These are phyloP conservation scores for Arremon aurantiirostris DNA, from an alignment of 2,797 vertebrate genomes.

Conservation along the genomic window DNA sequence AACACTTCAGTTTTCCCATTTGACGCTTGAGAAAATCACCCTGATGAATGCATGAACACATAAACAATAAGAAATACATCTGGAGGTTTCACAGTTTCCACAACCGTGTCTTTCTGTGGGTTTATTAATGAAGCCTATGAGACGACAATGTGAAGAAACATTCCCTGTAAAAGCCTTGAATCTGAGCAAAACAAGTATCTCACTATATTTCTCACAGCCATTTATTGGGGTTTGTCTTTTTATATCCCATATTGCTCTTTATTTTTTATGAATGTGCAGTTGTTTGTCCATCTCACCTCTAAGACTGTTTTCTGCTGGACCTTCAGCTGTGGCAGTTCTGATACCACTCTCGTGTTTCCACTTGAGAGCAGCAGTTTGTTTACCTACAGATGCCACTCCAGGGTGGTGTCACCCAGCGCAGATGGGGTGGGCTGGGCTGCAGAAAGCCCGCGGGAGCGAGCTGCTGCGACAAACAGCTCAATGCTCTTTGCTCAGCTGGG, in stretches of 20 bases:
- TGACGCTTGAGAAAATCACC: background rate
- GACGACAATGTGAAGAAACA: background rate
- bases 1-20: background rate
- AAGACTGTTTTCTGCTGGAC: background rate
- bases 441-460: accelerated
- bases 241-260: background rate
- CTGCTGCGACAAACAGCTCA: background rate
- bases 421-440: background rate
- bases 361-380: background rate
- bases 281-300: background rate
- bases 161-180: background rate
- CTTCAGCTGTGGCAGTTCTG: background rate
- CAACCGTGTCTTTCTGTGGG: background rate
- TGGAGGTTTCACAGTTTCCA: conserved; percentile 30
- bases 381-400: too few species aligned
- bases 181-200: background rate
- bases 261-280: background rate
- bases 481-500: background rate
- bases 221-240: background rate
- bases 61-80: conserved; percentile 5
- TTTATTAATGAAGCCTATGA: background rate
- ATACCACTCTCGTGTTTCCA: background rate
- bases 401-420: background rate
- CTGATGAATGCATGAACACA: background rate
- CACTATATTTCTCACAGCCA: background rate